A percentile compares a stretch with the other conserved stretches of the same genome.
These are phyloP conservation scores for Oncorhynchus gorbuscha DNA, from an alignment of 2,113 vertebrate genomes.

Conservation along the genomic window DNA sequence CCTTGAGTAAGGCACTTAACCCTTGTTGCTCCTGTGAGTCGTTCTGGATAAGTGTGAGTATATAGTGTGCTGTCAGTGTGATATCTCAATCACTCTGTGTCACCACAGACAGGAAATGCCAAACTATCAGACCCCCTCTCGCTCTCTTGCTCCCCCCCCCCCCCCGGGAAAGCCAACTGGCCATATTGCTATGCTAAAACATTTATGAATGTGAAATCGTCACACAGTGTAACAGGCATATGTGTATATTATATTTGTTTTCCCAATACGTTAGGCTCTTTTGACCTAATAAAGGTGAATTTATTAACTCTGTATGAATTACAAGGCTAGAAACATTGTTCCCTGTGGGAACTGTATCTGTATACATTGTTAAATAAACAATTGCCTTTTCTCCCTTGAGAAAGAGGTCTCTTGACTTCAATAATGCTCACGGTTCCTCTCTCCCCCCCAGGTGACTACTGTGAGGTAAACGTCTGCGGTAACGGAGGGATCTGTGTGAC, in stretches of 20 bases:
- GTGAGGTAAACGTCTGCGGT: constrained; percentile 80
- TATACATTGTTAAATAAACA: too few species aligned
- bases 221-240: background rate
- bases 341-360: too few species aligned
- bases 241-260: background rate
- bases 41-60: background rate
- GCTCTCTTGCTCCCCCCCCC: background rate
- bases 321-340: too few species aligned
- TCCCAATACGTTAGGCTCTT: background rate
- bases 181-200: background rate
- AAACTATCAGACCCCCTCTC: background rate
- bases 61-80: background rate
- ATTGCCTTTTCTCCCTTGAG: too few species aligned
- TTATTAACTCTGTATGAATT: too few species aligned
- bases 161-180: background rate
- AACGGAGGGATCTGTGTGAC: constrained; percentile 90
- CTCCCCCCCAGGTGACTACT: constrained; percentile 79
- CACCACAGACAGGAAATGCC: constrained; percentile 34
- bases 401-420: background rate
- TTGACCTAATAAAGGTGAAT: too few species aligned
- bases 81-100: background rate
- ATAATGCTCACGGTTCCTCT: background rate
- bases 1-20: too few species aligned
- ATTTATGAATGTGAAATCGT: background rate
- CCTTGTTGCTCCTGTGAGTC: too few species aligned